Evolutionary conservation across 2,797 vertebrate genomes (phyloP).

Genomic region (Centroberyx gerrardi): DNA sequence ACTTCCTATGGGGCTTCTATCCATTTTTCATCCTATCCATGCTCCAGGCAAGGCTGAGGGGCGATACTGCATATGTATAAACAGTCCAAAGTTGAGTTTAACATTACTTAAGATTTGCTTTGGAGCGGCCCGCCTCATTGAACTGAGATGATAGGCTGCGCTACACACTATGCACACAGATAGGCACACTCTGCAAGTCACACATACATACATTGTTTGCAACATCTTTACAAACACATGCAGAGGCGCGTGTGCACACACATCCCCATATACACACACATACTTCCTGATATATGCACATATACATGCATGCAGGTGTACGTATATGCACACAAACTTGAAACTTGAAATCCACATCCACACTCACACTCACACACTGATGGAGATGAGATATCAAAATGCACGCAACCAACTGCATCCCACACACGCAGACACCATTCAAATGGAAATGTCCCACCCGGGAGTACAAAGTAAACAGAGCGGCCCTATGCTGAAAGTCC

Average conservation of each 20-base stretch:
- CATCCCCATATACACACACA: background rate
- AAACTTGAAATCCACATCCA: background rate
- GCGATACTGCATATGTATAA: slow-evolving; percentile 39
- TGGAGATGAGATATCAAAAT: slow-evolving; percentile 49
- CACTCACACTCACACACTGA: background rate
- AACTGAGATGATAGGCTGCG: slow-evolving; percentile 18
- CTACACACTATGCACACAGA: background rate
- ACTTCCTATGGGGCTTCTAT: slow-evolving; percentile 72
- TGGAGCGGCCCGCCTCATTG: slow-evolving; percentile 24
- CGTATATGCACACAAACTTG: slow-evolving; percentile 10
- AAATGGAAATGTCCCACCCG: slow-evolving; percentile 72
- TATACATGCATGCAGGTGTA: background rate
- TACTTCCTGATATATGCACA: slow-evolving; percentile 18
- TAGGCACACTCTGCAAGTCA: slow-evolving; percentile 17
- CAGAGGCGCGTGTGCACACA: background rate
- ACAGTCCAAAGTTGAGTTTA: slow-evolving; percentile 56
- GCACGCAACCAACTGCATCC: slow-evolving; percentile 18
- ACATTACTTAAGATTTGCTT: slow-evolving; percentile 50
- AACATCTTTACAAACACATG: slow-evolving; percentile 13
- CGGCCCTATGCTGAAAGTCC: slow-evolving; percentile 62
- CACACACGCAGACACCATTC: slow-evolving; percentile 57
- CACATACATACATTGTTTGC: slow-evolving; percentile 4
- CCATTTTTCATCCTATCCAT: slow-evolving; percentile 79
- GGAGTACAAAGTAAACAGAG: slow-evolving; percentile 74
- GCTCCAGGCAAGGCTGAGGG: slow-evolving; percentile 75